These are phyloP conservation scores for Heteronetta atricapilla DNA, from an alignment of 2,113 vertebrate genomes.

Conservation along the genomic window DNA sequence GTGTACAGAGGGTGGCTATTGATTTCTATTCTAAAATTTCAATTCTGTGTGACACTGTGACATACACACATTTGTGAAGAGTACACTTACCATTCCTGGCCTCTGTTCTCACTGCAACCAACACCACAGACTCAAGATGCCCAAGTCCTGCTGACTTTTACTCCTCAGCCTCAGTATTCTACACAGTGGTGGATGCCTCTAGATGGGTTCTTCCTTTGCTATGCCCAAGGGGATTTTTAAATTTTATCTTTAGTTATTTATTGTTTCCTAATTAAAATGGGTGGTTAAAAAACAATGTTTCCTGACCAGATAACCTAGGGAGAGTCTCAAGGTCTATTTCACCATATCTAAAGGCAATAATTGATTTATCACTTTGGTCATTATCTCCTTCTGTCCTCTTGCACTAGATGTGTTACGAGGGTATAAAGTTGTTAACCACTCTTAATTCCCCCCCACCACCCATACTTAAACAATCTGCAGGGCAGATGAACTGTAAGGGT, in stretches of 20 bases:
- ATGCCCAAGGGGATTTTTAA: not conserved
- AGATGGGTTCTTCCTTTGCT: not conserved
- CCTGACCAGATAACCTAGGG: not conserved
- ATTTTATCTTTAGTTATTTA: not conserved
- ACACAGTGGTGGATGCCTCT: not conserved
- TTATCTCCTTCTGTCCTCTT: not conserved
- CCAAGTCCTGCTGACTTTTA: not conserved
- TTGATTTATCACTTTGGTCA: not conserved
- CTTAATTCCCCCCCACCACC: not conserved
- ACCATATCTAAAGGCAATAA: not conserved
- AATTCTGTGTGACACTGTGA: not conserved
- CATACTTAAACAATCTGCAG: not conserved
- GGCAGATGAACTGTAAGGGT: not conserved
- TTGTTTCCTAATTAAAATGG: not conserved
- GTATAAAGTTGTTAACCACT: not conserved
- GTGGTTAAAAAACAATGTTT: not conserved
- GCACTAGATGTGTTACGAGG: not conserved
- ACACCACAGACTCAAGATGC: not conserved
- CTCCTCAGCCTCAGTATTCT: not conserved
- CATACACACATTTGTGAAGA: not conserved
- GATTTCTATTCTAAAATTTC: not conserved
- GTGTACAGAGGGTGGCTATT: not conserved
- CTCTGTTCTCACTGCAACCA: not conserved
- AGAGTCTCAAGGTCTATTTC: not conserved
- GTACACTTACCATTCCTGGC: not conserved